phyloP scores from a whole-genome alignment of 1,140 invertebrate genomes.

The Hycleus cichorii region DNA sequence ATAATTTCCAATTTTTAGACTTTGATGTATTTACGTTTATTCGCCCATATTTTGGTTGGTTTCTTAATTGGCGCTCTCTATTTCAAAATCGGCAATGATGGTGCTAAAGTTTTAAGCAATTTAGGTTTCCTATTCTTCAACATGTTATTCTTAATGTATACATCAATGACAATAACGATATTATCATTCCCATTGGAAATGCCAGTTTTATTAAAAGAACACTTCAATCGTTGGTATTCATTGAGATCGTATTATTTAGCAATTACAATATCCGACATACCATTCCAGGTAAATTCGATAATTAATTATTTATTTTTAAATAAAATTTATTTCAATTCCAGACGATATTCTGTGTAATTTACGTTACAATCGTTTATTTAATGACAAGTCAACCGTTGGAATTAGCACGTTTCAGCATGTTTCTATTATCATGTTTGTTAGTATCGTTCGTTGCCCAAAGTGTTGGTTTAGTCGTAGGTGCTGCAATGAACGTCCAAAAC shows the following conservation, averaged over 20 bases:
- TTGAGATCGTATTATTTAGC: constrained; percentile 91
- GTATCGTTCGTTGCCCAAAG: constrained; percentile 95
- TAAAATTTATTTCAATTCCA: constrained; percentile 42
- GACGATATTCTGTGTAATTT: constrained; percentile 84
- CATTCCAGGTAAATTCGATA: constrained; percentile 64
- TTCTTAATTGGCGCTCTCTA: constrained; percentile 88
- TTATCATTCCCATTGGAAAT: constrained; percentile 94
- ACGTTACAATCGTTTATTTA: constrained; percentile 90
- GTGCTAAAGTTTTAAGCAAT: constrained; percentile 91
- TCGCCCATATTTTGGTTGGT: constrained; percentile 86
- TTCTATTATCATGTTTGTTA: constrained; percentile 77
- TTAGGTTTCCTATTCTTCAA: constrained; percentile 96
- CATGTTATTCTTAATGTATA: constrained; percentile 97
- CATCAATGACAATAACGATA: constrained; percentile 96
- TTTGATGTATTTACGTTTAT: constrained; percentile 85
- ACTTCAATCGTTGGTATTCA: constrained; percentile 97
- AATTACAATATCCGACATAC: constrained; percentile 91
- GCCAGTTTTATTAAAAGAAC: constrained; percentile 89
- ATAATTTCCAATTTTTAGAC: constrained; percentile 54
- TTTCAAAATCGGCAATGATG: constrained; percentile 89
- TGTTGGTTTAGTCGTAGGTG: constrained; percentile 89
- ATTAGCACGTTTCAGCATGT: constrained; percentile 77
- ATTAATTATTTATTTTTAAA: constrained; percentile 17
- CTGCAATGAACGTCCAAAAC: constrained; percentile 89
- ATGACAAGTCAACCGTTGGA: constrained; percentile 90